Percentiles rank a stretch among this genome's conserved stretches.
phyloP scores from a whole-genome alignment of 92 coral and sea anemone genomes.

The Bergia sp. region DNA sequence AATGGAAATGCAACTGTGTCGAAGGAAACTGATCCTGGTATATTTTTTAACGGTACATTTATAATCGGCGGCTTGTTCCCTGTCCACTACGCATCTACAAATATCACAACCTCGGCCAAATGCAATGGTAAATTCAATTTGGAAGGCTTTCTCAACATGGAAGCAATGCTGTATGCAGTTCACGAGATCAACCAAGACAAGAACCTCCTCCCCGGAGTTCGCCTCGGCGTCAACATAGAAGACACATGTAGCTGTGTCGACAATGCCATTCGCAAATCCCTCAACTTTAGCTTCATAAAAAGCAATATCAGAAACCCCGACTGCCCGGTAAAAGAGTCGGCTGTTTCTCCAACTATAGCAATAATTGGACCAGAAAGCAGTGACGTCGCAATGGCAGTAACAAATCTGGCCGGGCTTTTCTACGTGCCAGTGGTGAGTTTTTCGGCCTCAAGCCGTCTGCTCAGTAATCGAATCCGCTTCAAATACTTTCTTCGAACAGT shows the following conservation, averaged over 20 bases:
- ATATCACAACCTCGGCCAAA: constrained; percentile 36
- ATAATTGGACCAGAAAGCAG: constrained; percentile 80
- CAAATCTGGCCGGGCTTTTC: constrained; percentile 85
- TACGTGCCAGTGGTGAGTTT: constrained; percentile 85
- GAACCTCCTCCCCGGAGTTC: constrained; percentile 78
- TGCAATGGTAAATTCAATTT: constrained; percentile 73
- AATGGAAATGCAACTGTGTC: neutral
- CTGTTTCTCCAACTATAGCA: constrained; percentile 65
- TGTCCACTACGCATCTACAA: constrained; percentile 66
- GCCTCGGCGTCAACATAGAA: constrained; percentile 79
- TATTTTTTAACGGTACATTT: constrained; percentile 67
- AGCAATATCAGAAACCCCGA: constrained; percentile 52
- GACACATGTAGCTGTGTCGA: constrained; percentile 87
- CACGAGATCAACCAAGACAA: constrained; percentile 66
- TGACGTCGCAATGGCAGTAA: constrained; percentile 88
- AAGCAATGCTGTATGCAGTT: constrained; percentile 85
- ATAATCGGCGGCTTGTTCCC: constrained; percentile 86
- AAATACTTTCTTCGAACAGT: constrained; percentile 83
- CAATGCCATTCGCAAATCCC: constrained; percentile 79
- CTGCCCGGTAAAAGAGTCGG: constrained; percentile 17
- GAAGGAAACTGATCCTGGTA: constrained; percentile 31
- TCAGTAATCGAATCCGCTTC: constrained; percentile 80
- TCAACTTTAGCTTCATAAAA: constrained; percentile 83
- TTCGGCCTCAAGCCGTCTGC: constrained; percentile 79
- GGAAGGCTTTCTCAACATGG: constrained; percentile 77